phyloP scores from a whole-genome alignment of 1,140 invertebrate genomes.

The Tetragonula clypearis region DNA sequence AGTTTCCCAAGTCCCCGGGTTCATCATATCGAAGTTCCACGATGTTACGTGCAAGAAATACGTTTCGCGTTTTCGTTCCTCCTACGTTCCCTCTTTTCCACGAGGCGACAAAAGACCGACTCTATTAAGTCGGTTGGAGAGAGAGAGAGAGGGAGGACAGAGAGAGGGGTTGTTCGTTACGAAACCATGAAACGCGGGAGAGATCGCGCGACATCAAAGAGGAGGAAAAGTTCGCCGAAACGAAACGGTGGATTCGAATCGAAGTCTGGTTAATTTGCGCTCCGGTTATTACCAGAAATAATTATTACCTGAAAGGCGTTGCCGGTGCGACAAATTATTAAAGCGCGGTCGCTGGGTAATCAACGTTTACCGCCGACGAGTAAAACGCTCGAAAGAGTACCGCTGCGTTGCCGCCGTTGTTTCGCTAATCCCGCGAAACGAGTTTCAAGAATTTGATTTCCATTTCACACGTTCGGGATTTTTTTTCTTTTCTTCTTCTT shows the following conservation, averaged over 20 bases:
- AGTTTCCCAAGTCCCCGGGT: slow-evolving; percentile 48
- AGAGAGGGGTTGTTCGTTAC: slow-evolving; percentile 12
- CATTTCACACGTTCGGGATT: no score
- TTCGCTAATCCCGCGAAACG: no score
- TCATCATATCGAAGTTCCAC: slow-evolving; percentile 61
- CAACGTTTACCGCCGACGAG: no score
- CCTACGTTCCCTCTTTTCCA: no score
- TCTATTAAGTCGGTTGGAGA: not conserved
- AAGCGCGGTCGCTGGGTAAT: not conserved
- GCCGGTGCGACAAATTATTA: slow-evolving; percentile 5
- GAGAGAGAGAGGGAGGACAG: no score
- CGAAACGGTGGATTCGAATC: slow-evolving; percentile 4
- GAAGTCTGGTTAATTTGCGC: slow-evolving; percentile 32
- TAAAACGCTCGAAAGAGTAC: no score
- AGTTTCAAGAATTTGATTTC: no score
- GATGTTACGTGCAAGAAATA: slow-evolving; percentile 60
- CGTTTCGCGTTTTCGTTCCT: not conserved
- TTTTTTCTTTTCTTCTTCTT: no score
- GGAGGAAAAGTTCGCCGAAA: not conserved
- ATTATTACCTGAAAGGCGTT: not conserved
- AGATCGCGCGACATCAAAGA: slow-evolving; percentile 41
- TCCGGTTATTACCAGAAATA: not conserved
- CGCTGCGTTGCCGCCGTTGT: no score
- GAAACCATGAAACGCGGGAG: slow-evolving; percentile 3
- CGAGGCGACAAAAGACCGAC: not conserved